A percentile compares a stretch with the other conserved stretches of the same genome.
phyloP scores from a whole-genome alignment of 2,113 vertebrate genomes.

The Semnornis frantzii region DNA sequence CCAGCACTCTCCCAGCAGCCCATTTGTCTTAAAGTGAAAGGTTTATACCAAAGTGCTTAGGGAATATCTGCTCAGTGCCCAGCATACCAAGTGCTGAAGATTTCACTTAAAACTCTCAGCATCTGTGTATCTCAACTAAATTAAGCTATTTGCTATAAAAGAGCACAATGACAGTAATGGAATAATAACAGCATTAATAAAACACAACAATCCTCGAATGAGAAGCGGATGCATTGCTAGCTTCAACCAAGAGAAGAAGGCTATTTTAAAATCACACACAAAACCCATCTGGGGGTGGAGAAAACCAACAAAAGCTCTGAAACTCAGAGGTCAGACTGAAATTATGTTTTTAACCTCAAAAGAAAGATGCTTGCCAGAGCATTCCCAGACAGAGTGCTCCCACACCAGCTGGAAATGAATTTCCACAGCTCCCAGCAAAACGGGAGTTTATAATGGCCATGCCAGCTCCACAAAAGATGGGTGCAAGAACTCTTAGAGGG shows the following conservation, averaged over 20 bases:
- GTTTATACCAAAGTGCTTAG: constrained; percentile 32
- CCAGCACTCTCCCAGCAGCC: neutral
- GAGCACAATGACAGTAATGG: constrained; percentile 76
- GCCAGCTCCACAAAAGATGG: neutral
- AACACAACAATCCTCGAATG: constrained; percentile 71
- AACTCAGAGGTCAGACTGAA: constrained; percentile 62
- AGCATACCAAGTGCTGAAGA: constrained; percentile 65
- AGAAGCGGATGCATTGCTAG: constrained; percentile 51
- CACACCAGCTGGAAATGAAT: constrained; percentile 19
- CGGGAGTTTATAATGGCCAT: neutral
- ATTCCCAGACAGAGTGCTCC: constrained; percentile 6
- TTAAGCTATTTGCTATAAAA: constrained; percentile 75
- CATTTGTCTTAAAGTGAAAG: constrained; percentile 26
- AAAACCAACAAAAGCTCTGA: constrained; percentile 55
- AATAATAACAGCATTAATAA: constrained; percentile 78
- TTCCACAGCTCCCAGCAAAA: constrained; percentile 35
- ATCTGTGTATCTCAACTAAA: constrained; percentile 75
- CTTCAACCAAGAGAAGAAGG: constrained; percentile 54
- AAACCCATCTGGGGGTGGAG: constrained; percentile 54
- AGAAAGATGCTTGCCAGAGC: constrained; percentile 52
- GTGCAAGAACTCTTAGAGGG: neutral
- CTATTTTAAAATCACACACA: constrained; percentile 67
- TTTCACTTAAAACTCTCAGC: constrained; percentile 73
- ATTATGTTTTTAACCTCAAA: constrained; percentile 60
- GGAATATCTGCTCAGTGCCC: constrained; percentile 46